Percentiles rank a stretch among this genome's conserved stretches.
Conservation (phyloP, 2,113 vertebrate species). For the Tylochromis polylepis region DNA sequence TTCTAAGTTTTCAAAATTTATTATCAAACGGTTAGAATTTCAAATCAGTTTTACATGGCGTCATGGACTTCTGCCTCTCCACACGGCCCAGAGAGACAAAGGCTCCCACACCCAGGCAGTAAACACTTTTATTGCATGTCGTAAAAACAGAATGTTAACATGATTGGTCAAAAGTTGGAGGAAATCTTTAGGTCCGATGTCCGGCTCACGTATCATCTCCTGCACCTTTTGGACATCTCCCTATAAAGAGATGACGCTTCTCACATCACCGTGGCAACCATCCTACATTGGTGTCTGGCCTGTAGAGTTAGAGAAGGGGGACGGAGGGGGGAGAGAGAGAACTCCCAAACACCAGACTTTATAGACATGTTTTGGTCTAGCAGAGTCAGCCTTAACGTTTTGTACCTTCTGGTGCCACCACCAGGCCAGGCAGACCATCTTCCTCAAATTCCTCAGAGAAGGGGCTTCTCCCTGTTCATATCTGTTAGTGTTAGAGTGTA, state of each 20-base stretch:
- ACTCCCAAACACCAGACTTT: not conserved
- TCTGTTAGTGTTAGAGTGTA: not conserved
- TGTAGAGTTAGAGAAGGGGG: not conserved
- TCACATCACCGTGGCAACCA: not conserved
- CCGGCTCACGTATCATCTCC: not conserved
- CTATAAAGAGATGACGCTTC: fast-evolving
- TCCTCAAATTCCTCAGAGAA: not conserved
- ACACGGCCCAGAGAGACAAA: not conserved
- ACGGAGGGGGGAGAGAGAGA: not conserved
- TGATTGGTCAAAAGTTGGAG: not conserved
- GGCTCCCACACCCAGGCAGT: not conserved
- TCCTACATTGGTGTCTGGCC: not conserved
- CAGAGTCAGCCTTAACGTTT: fast-evolving
- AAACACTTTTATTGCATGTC: not conserved
- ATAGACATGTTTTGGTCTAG: not conserved
- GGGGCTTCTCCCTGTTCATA: not conserved
- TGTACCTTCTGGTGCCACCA: fast-evolving
- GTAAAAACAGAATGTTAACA: not conserved
- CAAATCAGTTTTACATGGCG: not conserved
- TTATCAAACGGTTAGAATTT: not conserved
- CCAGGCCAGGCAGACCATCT: not conserved
- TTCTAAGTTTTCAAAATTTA: fast-evolving
- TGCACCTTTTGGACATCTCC: not conserved
- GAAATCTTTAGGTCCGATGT: fast-evolving
- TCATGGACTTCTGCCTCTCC: not conserved